These are phyloP conservation scores for Carpatolechia fugitivella DNA, from an alignment of 2,888 invertebrate genomes.

Conservation along the genomic window DNA sequence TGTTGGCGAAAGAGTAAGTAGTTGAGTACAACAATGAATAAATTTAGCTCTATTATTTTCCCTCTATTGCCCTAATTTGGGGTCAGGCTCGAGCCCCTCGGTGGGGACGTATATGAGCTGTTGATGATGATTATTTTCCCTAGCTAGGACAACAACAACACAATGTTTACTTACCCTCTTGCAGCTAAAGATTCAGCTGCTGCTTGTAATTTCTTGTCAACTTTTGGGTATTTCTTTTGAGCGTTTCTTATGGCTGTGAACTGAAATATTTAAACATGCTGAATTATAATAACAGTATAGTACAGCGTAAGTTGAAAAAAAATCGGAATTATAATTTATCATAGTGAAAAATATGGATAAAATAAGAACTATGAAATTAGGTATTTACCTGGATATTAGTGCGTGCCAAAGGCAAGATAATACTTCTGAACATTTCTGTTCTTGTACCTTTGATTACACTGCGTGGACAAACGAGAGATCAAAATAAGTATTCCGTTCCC, in stretches of 20 bases:
- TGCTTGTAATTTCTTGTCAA: conserved; percentile 70
- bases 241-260: conserved; percentile 45
- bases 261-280: conserved; percentile 33
- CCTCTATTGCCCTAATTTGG: no score
- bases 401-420: conserved; percentile 38
- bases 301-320: not conserved
- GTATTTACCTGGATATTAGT: conserved; percentile 57
- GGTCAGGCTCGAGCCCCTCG: no score
- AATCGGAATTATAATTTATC: not conserved
- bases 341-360: not conserved
- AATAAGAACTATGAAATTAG: not conserved
- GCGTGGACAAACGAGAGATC: no score
- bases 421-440: conserved; percentile 48
- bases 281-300: not conserved
- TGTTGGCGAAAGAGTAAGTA: no score
- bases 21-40: no score
- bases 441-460: no score
- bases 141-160: no score
- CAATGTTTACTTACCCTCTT: conserved; percentile 86
- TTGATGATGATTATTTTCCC: no score
- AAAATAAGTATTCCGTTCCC: not conserved
- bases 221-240: conserved; percentile 60
- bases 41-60: no score
- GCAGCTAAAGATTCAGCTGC: conserved; percentile 82
- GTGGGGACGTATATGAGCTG: no score